Evolutionary conservation across 2,113 vertebrate species (phyloP).

Genomic region (Cavia aperea): DNA sequence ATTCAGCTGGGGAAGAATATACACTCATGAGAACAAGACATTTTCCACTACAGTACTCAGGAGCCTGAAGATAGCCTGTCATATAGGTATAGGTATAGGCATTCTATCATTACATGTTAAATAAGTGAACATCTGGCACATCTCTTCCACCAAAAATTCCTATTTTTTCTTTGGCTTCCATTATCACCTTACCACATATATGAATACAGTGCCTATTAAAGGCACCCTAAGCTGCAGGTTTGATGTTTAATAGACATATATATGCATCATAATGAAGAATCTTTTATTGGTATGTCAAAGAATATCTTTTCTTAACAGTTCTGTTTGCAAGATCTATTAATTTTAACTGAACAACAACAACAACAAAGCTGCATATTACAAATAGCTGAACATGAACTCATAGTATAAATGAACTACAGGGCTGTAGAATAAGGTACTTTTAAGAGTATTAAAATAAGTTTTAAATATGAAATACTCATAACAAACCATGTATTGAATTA

Average conservation of each 20-base stretch:
- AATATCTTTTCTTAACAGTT: neutral
- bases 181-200: neutral
- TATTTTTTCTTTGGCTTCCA: constrained; percentile 1
- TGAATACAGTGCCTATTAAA: neutral
- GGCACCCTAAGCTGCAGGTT: neutral
- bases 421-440: neutral
- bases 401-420: neutral
- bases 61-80: neutral
- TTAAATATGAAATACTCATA: constrained; percentile 1
- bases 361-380: neutral
- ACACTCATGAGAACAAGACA: neutral
- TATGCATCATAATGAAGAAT: neutral
- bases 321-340: neutral
- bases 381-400: neutral
- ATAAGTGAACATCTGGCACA: neutral
- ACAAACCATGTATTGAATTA: neutral
- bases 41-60: neutral
- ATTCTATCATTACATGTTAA: neutral
- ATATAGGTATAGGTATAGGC: neutral
- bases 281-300: constrained; percentile 6
- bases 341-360: constrained; percentile 28
- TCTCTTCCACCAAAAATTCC: neutral
- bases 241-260: neutral
- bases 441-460: neutral
- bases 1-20: neutral